A percentile compares a stretch with the other conserved stretches of the same genome.
Evolutionary conservation across 1,140 invertebrate genomes (phyloP).

Genomic region (Drosophila novamexicana): DNA sequence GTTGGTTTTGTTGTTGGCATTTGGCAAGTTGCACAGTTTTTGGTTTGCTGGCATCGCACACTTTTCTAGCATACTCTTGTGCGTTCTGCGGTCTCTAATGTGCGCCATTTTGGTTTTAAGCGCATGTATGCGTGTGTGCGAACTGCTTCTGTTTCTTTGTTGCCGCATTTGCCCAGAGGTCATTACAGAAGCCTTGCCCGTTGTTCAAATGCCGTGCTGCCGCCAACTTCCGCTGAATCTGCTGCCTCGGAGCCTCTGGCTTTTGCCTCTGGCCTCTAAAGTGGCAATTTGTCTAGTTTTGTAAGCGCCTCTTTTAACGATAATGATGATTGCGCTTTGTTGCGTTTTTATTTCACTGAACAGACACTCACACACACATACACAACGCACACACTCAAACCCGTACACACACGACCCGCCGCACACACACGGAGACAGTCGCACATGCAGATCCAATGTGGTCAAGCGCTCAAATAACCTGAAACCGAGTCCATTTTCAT

Average conservation of each 20-base stretch:
- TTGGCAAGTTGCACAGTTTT: conserved; percentile 38
- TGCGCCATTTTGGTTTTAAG: conserved; percentile 80
- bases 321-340: conserved; percentile 83
- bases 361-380: conserved; percentile 23
- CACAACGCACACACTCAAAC: too few species aligned
- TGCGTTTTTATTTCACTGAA: conserved; percentile 78
- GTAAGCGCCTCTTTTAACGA: conserved; percentile 82
- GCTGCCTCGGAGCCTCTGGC: conserved; percentile 23
- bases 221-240: conserved; percentile 60
- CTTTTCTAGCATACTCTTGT: conserved; percentile 62
- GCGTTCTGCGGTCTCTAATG: conserved; percentile 68
- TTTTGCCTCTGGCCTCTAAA: conserved; percentile 66
- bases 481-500: conserved; percentile 30
- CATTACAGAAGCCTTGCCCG: conserved; percentile 69
- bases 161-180: conserved; percentile 70
- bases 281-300: conserved; percentile 82
- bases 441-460: conserved; percentile 35
- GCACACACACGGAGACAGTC: conserved; percentile 1
- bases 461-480: conserved; percentile 53
- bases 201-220: conserved; percentile 53
- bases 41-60: conserved; percentile 45
- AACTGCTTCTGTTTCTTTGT: conserved; percentile 20
- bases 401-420: too few species aligned
- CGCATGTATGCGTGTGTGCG: conserved; percentile 34
- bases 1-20: conserved; percentile 33